Conservation (phyloP, 2,797 vertebrate species). For the Crenichthys baileyi region DNA sequence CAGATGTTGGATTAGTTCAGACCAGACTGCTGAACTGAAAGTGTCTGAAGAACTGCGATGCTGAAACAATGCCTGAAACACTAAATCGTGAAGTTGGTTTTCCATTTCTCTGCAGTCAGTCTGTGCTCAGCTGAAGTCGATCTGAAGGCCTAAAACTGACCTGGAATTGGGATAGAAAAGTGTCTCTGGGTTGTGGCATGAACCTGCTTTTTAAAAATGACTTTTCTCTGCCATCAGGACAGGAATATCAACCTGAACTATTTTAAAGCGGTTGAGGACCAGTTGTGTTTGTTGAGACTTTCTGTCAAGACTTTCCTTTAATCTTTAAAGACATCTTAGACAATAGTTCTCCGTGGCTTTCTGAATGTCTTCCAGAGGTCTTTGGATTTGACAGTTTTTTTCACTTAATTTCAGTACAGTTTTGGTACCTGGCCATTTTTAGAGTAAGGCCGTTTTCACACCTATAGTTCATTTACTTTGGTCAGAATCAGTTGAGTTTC, state of each 20-base stretch:
- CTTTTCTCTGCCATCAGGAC: not conserved
- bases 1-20: not conserved
- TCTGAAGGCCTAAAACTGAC: conserved; percentile 3
- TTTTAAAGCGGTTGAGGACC: not conserved
- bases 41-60: conserved; percentile 35
- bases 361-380: not conserved
- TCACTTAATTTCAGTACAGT: not conserved
- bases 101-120: conserved; percentile 35
- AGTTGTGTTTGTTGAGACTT: not conserved
- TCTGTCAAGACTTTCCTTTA: not conserved
- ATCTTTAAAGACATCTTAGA: not conserved
- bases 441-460: not conserved
- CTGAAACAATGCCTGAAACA: conserved; percentile 40
- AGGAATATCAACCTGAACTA: not conserved
- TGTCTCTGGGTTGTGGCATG: no score
- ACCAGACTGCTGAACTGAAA: conserved; percentile 16
- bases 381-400: not conserved
- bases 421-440: not conserved
- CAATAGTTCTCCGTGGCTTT: not conserved
- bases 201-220: not conserved
- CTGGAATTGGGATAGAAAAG: not conserved
- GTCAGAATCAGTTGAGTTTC: not conserved
- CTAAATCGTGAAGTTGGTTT: conserved; percentile 48
- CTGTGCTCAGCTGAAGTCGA: not conserved
- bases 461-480: not conserved